Evolutionary conservation across 2,797 vertebrate genomes (phyloP).

Genomic region (Distichodus sexfasciatus): DNA sequence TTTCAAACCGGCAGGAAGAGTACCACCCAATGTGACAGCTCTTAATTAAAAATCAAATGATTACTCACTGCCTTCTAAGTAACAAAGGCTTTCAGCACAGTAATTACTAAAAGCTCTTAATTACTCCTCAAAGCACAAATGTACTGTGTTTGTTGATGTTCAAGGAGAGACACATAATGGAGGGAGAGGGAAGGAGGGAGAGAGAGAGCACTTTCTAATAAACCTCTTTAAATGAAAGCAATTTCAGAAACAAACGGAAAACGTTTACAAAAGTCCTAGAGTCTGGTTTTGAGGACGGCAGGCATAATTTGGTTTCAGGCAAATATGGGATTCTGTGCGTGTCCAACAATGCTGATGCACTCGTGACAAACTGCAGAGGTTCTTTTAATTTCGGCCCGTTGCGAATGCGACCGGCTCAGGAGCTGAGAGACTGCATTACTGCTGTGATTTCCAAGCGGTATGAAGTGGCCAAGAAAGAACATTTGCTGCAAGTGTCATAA

Average conservation of each 20-base stretch:
- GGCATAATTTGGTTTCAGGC: constrained; percentile 23
- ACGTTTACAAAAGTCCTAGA: not conserved
- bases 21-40: not conserved
- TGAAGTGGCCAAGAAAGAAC: constrained; percentile 46
- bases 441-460: constrained; percentile 53
- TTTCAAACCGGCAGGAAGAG: not conserved
- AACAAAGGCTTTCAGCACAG: constrained; percentile 50
- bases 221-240: constrained; percentile 8
- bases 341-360: constrained; percentile 53
- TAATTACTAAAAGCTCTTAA: constrained; percentile 58
- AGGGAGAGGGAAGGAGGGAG: no score
- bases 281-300: constrained; percentile 8
- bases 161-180: no score
- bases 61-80: constrained; percentile 54
- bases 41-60: constrained; percentile 62
- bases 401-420: constrained; percentile 52
- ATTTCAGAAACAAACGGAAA: not conserved
- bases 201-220: not conserved
- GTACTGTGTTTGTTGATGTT: not conserved
- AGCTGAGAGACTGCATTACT: constrained; percentile 50
- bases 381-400: constrained; percentile 57
- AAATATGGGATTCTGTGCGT: constrained; percentile 51
- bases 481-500: constrained; percentile 48
- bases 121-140: constrained; percentile 56
- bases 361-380: constrained; percentile 66